Percentiles rank a stretch among this genome's conserved stretches.
Evolutionary conservation across 2,888 invertebrate species (phyloP).

Genomic region (Alviniconcha strummeri): DNA sequence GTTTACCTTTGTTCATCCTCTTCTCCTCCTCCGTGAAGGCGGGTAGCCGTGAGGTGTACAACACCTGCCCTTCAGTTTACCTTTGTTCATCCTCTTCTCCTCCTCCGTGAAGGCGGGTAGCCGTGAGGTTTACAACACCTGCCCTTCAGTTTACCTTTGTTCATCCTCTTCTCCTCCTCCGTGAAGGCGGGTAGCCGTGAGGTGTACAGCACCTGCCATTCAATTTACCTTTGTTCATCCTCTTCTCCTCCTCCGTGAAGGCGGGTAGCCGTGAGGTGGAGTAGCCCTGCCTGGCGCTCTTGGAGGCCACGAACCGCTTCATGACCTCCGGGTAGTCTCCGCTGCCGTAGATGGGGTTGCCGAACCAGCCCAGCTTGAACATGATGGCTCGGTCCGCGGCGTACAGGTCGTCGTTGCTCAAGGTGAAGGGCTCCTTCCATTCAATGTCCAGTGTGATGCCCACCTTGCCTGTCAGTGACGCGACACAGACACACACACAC

Average conservation of each 20-base stretch:
- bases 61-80: too few relatives aligned
- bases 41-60: too few relatives aligned
- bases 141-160: constrained; percentile 62
- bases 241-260: constrained; percentile 65
- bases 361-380: constrained; percentile 70
- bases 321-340: constrained; percentile 76
- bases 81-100: too few relatives aligned
- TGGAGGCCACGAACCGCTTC: constrained; percentile 54
- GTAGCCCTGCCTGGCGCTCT: constrained; percentile 57
- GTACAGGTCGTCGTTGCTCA: constrained; percentile 48
- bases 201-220: too few relatives aligned
- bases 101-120: constrained; percentile 68
- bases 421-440: constrained; percentile 60
- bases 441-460: constrained; percentile 64
- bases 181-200: constrained; percentile 52
- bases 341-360: constrained; percentile 64
- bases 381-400: constrained; percentile 62
- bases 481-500: too few relatives aligned
- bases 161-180: constrained; percentile 55
- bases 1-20: too few relatives aligned
- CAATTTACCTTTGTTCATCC: constrained; percentile 54
- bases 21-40: too few relatives aligned
- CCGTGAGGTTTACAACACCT: constrained; percentile 48
- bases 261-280: constrained; percentile 59
- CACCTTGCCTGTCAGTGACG: constrained; percentile 47